These are phyloP conservation scores for Aramus guarauna DNA, from an alignment of 2,113 vertebrate species.

Conservation along the genomic window DNA sequence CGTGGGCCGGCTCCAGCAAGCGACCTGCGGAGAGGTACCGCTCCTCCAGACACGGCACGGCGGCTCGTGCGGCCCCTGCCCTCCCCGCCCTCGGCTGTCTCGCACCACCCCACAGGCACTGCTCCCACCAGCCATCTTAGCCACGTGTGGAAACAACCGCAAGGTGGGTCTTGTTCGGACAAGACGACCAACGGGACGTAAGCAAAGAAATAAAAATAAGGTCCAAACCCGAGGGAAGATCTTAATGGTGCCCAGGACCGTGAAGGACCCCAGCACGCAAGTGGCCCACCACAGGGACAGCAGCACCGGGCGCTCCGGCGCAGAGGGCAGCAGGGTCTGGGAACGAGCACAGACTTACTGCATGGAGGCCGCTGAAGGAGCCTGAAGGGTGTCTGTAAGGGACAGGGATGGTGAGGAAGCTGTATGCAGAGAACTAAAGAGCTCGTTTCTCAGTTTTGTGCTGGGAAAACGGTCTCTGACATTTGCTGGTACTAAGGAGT, in stretches of 20 bases:
- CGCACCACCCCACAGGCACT: accelerated
- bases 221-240: not conserved
- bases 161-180: accelerated
- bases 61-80: not conserved
- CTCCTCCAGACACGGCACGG: accelerated
- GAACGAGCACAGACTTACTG: not conserved
- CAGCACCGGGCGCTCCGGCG: not conserved
- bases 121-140: not conserved
- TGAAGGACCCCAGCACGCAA: not conserved
- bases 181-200: accelerated
- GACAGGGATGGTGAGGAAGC: not conserved
- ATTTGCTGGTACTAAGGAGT: not conserved
- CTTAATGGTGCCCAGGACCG: not conserved
- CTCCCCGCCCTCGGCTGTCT: not conserved
- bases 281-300: accelerated
- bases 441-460: not conserved
- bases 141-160: accelerated
- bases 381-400: not conserved
- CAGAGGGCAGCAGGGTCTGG: not conserved
- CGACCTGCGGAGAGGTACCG: accelerated
- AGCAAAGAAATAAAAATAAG: not conserved
- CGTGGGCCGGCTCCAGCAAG: accelerated
- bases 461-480: not conserved
- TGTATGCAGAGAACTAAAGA: not conserved
- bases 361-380: not conserved